Evolutionary conservation across 2,797 vertebrate species (phyloP).

Genomic region (Hemitrygon akajei): DNA sequence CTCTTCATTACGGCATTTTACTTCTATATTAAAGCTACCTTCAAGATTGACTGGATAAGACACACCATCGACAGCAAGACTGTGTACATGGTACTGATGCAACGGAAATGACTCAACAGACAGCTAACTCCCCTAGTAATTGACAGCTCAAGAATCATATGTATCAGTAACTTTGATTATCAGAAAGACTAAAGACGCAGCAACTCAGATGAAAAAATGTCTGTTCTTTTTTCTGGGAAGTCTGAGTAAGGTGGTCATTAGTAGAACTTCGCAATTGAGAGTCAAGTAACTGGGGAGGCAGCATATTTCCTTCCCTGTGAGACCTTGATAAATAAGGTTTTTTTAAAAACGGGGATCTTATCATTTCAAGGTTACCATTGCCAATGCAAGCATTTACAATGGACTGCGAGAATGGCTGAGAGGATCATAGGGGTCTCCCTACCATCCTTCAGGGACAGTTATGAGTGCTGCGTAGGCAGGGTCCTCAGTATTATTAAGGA

Average conservation of each 20-base stretch:
- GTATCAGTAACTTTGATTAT: neutral
- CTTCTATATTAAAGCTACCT: neutral
- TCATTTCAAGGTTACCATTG: no score
- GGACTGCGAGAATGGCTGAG: no score
- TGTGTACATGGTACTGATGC: neutral
- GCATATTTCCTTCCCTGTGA: no score
- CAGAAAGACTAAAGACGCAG: neutral
- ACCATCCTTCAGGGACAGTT: no score
- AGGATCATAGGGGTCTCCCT: no score
- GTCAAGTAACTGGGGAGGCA: neutral
- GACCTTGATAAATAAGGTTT: no score
- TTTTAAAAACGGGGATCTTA: no score
- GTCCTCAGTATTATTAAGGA: no score
- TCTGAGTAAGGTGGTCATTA: neutral
- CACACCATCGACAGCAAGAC: neutral
- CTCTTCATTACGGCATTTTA: neutral
- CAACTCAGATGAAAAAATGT: neutral
- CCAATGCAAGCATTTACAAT: no score
- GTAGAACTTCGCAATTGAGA: neutral
- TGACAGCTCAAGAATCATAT: neutral
- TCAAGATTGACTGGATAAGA: neutral
- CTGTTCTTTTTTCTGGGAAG: neutral
- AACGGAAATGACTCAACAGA: neutral
- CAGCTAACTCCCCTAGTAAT: neutral
- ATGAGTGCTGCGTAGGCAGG: no score